Percentiles rank a stretch among this genome's conserved stretches.
Evolutionary conservation across 2,113 vertebrate genomes (phyloP).

Genomic region (Dipodomys spectabilis): DNA sequence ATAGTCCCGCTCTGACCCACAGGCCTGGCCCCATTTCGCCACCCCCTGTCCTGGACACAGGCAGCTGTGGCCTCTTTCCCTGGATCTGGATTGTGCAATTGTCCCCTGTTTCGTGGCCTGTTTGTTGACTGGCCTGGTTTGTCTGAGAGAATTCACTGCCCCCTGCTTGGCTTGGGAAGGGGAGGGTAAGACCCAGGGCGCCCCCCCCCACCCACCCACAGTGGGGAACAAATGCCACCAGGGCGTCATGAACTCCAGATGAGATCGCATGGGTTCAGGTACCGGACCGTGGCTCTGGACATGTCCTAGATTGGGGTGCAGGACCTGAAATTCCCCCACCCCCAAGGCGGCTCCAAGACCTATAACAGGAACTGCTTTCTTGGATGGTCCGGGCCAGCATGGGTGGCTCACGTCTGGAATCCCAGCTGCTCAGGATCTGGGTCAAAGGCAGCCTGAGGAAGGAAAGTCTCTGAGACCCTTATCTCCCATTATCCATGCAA

Average conservation of each 20-base stretch:
- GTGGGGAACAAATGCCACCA: background rate
- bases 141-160: constrained; percentile 47
- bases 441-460: no score
- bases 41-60: constrained; percentile 44
- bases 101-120: constrained; percentile 58
- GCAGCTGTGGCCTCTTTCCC: constrained; percentile 49
- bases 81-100: constrained; percentile 61
- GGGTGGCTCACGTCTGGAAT: no score
- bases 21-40: constrained; percentile 53
- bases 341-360: no score
- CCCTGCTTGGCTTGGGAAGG: background rate
- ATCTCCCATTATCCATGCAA: no score
- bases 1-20: constrained; percentile 76
- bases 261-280: no score
- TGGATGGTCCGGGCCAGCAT: background rate
- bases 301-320: background rate
- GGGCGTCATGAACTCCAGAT: background rate
- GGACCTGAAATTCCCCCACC: no score
- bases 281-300: background rate
- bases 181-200: background rate
- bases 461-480: no score
- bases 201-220: background rate
- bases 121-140: constrained; percentile 56
- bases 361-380: no score
- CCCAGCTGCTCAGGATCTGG: no score